Evolutionary conservation across 2,888 invertebrate genomes (phyloP).

Genomic region (Tridacna crocea): DNA sequence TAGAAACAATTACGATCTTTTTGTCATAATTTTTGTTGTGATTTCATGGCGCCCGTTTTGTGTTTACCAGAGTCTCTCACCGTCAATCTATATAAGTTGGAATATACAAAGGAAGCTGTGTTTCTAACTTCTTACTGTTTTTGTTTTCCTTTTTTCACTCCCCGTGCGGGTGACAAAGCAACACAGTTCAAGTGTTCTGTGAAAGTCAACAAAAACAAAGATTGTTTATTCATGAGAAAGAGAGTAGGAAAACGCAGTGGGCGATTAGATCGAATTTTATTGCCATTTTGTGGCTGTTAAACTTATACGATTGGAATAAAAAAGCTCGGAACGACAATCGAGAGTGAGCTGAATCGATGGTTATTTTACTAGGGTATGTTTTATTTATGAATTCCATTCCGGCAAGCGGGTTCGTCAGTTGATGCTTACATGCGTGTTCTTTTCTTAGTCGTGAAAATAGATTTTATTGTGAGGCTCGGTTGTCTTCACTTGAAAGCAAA

Average conservation of each 20-base stretch:
- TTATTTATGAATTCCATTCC: slow-evolving; percentile 23
- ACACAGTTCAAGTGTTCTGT: not conserved
- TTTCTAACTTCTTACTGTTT: too few species aligned
- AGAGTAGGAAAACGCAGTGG: slow-evolving; percentile 2
- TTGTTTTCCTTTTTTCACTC: too few species aligned
- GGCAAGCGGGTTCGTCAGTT: not conserved
- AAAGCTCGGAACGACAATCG: not conserved
- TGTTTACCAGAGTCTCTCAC: too few species aligned
- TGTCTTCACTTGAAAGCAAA: slow-evolving; percentile 25
- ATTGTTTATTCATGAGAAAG: slow-evolving; percentile 10
- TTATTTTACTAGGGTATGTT: slow-evolving; percentile 6
- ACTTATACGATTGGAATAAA: slow-evolving; percentile 13
- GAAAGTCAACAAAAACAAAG: not conserved
- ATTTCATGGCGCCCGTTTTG: too few species aligned
- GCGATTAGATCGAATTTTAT: slow-evolving; percentile 19
- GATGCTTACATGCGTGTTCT: not conserved
- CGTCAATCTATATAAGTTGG: too few species aligned
- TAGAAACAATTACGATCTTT: too few species aligned
- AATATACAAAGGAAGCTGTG: too few species aligned
- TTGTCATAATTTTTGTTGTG: too few species aligned
- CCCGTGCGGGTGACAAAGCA: too few species aligned
- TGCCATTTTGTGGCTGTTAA: not conserved
- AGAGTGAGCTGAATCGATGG: slow-evolving; percentile 12
- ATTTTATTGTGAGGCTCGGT: slow-evolving; percentile 8
- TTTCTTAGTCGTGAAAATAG: slow-evolving; percentile 2